A percentile compares a stretch with the other conserved stretches of the same genome.
Evolutionary conservation across 1,140 invertebrate species (phyloP).

Genomic region (Microplitis mediator): DNA sequence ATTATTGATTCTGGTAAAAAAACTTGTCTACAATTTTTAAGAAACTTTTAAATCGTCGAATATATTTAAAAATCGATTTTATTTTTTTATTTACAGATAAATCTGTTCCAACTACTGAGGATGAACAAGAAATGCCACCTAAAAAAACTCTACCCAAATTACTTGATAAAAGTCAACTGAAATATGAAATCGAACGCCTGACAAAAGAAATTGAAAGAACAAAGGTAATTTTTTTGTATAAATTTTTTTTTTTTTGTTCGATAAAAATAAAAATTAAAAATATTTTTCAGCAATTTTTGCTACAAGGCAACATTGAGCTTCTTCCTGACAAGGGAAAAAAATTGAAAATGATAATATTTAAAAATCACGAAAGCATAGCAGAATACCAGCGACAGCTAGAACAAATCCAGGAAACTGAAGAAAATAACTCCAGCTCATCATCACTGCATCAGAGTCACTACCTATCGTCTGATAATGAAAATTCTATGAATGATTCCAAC

Average conservation of each 20-base stretch:
- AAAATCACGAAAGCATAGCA: background rate
- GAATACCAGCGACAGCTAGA: background rate
- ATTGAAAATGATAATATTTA: background rate
- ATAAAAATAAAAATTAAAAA: background rate
- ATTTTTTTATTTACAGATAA: too few relatives aligned
- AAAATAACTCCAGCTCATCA: too few relatives aligned
- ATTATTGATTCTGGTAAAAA: background rate
- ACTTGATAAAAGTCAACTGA: too few relatives aligned
- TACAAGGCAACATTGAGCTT: background rate
- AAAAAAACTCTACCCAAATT: too few relatives aligned
- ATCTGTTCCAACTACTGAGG: too few relatives aligned
- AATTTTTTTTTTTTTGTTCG: background rate
- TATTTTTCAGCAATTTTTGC: background rate
- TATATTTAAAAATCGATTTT: background rate
- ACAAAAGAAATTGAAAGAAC: too few relatives aligned
- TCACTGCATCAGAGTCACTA: too few relatives aligned
- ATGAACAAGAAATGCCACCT: too few relatives aligned
- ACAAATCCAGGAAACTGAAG: background rate
- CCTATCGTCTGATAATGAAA: background rate
- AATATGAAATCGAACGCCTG: too few relatives aligned
- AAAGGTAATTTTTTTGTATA: too few relatives aligned
- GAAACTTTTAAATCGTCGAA: background rate
- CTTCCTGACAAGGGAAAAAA: slow-evolving; percentile 1
- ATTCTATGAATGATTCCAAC: background rate
- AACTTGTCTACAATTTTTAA: background rate